Evolutionary conservation across 1,140 invertebrate species (phyloP).

Genomic region (Triops cancriformis): DNA sequence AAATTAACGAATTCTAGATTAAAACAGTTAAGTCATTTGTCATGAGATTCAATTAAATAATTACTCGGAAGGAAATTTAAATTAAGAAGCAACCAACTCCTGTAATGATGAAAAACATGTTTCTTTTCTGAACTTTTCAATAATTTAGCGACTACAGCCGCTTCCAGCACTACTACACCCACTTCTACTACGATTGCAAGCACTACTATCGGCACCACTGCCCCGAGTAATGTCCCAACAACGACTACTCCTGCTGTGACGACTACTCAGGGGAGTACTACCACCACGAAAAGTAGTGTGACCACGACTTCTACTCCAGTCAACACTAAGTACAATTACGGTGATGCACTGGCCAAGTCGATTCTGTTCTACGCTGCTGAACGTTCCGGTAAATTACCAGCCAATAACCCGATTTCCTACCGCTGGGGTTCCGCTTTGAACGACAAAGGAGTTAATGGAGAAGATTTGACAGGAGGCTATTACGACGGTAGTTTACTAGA

Average conservation of each 20-base stretch:
- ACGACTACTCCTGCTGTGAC: slow-evolving; percentile 9
- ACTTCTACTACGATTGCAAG: background rate
- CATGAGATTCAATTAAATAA: background rate
- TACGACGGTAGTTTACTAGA: slow-evolving; percentile 51
- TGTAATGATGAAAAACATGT: background rate
- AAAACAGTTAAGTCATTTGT: too few species aligned
- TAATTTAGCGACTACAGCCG: background rate
- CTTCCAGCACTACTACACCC: background rate
- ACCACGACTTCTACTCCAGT: slow-evolving; percentile 32
- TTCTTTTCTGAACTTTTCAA: background rate
- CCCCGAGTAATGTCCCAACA: background rate
- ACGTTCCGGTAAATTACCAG: slow-evolving; percentile 51
- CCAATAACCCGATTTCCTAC: slow-evolving; percentile 48
- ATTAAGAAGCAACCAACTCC: too few species aligned
- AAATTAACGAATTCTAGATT: too few species aligned
- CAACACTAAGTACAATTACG: slow-evolving; percentile 44
- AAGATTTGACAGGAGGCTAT: slow-evolving; percentile 56
- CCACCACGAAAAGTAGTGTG: slow-evolving; percentile 11
- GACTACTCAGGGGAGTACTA: too few species aligned
- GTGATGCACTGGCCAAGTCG: slow-evolving; percentile 45
- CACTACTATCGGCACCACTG: background rate
- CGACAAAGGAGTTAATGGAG: slow-evolving; percentile 46
- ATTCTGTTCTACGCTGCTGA: slow-evolving; percentile 57
- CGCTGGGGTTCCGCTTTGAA: slow-evolving; percentile 49
- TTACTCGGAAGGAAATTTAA: too few species aligned